Conservation (phyloP, 2,888 invertebrate genomes). For the Formica aserva region DNA sequence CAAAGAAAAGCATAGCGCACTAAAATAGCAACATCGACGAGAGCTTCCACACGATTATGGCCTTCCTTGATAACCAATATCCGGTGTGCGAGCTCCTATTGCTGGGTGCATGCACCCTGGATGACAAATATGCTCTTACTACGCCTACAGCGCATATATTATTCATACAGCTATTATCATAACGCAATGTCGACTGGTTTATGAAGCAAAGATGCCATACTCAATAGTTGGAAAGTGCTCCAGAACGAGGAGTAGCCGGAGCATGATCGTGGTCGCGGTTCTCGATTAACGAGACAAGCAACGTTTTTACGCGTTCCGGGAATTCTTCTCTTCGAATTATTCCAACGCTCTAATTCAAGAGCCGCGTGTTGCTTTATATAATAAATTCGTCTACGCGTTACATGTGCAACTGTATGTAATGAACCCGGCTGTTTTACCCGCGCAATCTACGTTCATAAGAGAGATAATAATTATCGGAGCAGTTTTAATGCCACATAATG, state of each 20-base stretch:
- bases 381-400: not conserved
- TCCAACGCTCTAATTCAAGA: not conserved
- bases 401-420: not conserved
- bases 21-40: slow-evolving; percentile 25
- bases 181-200: slow-evolving; percentile 52
- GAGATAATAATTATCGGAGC: slow-evolving; percentile 15
- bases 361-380: slow-evolving; percentile 1
- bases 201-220: slow-evolving; percentile 29
- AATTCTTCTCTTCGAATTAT: not conserved
- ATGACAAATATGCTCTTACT: slow-evolving; percentile 55
- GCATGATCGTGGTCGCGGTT: slow-evolving; percentile 55
- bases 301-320: not conserved
- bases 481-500: slow-evolving; percentile 4
- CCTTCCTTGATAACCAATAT: slow-evolving; percentile 64
- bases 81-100: slow-evolving; percentile 50
- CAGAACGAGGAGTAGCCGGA: slow-evolving; percentile 62
- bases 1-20: slow-evolving; percentile 14
- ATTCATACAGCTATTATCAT: slow-evolving; percentile 55
- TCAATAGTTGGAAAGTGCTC: slow-evolving; percentile 60
- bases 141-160: slow-evolving; percentile 43
- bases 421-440: not conserved
- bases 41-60: slow-evolving; percentile 33
- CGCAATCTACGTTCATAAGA: not conserved
- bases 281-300: slow-evolving; percentile 37
- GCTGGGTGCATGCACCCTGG: slow-evolving; percentile 13